Conservation (phyloP, 2,113 vertebrate genomes). For the Heloderma charlesbogerti region DNA sequence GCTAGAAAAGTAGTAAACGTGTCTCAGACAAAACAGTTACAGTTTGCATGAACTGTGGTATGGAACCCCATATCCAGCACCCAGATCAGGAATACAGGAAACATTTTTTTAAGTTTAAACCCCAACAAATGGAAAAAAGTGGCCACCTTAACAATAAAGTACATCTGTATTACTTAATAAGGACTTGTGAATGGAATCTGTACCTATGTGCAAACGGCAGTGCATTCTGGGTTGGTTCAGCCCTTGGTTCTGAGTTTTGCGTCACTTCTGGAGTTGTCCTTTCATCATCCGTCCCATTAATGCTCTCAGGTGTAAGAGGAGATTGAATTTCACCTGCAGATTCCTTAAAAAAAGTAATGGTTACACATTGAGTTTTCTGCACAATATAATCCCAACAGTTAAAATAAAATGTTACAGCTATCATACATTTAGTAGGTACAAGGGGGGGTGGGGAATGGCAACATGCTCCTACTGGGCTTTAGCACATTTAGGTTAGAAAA, state of each 20-base stretch:
- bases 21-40: background rate
- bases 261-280: constrained; percentile 81
- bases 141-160: constrained; percentile 61
- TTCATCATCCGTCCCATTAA: constrained; percentile 95
- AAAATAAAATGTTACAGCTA: background rate
- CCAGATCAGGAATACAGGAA: background rate
- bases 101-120: constrained; percentile 7
- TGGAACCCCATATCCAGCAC: background rate
- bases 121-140: constrained; percentile 46
- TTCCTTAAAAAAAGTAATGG: constrained; percentile 80
- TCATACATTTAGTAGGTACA: too few relatives aligned
- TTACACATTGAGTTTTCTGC: constrained; percentile 34
- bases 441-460: background rate
- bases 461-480: background rate
- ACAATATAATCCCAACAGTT: background rate
- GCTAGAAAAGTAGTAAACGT: background rate
- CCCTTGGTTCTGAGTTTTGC: constrained; percentile 85
- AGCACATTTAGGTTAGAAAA: background rate
- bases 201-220: constrained; percentile 95
- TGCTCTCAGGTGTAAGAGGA: constrained; percentile 90
- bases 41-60: background rate
- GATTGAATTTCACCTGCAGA: constrained; percentile 92
- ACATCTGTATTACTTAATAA: constrained; percentile 75
- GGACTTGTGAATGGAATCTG: constrained; percentile 79
- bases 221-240: constrained; percentile 91